phyloP scores from a whole-genome alignment of 2,113 vertebrate species.

The Otolemur garnettii region DNA sequence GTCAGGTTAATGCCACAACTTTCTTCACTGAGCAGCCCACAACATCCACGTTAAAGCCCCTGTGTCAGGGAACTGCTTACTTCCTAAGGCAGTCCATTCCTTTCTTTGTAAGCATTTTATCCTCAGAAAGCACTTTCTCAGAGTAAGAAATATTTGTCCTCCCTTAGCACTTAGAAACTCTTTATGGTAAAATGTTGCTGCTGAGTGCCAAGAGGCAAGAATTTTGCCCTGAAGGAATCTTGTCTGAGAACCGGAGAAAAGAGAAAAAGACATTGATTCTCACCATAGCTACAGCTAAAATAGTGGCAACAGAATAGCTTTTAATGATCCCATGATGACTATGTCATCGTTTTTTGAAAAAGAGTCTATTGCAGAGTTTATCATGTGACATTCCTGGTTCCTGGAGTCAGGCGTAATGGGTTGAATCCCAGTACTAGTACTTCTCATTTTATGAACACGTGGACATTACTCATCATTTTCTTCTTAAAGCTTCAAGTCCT shows the following conservation, averaged over 20 bases:
- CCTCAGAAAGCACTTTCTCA: conserved; percentile 17
- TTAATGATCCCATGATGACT: conserved; percentile 63
- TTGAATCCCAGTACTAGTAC: not conserved
- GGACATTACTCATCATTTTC: not conserved
- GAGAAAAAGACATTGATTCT: conserved; percentile 63
- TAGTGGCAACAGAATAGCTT: conserved; percentile 58
- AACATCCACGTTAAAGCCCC: not conserved
- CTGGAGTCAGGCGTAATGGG: not conserved
- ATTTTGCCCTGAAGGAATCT: conserved; percentile 62
- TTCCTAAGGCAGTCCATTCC: not conserved
- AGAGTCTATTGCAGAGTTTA: not conserved
- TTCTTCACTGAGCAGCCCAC: not conserved
- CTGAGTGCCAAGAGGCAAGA: not conserved
- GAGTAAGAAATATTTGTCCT: not conserved
- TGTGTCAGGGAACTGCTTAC: not conserved
- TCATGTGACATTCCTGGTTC: conserved; percentile 29
- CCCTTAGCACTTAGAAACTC: conserved; percentile 2
- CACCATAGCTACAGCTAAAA: conserved; percentile 38
- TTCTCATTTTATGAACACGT: not conserved
- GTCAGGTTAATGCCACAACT: not conserved
- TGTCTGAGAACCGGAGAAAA: conserved; percentile 28
- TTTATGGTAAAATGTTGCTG: not conserved
- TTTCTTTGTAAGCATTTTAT: not conserved
- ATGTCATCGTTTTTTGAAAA: conserved; percentile 46
- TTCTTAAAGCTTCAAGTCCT: not conserved